Evolutionary conservation across 2,113 vertebrate species (phyloP).

Genomic region (Cervus canadensis): DNA sequence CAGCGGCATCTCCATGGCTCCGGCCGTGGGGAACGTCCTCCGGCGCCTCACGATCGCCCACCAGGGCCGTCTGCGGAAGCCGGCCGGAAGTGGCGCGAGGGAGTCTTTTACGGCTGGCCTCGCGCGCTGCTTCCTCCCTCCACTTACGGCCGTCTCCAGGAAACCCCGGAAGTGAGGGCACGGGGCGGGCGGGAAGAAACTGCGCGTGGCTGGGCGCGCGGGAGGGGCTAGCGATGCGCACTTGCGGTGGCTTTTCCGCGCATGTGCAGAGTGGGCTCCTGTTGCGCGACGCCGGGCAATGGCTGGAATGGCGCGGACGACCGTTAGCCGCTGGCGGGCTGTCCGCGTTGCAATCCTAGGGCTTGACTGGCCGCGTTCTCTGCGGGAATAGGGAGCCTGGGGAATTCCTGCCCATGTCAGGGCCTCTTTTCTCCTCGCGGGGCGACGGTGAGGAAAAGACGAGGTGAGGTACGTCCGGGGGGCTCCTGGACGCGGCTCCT

Average conservation of each 20-base stretch:
- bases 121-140: conserved; percentile 26
- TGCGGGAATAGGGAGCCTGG: not conserved
- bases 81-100: conserved; percentile 67
- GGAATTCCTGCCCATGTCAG: not conserved
- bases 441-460: not conserved
- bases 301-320: accelerated
- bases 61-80: conserved; percentile 61
- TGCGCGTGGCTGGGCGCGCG: accelerated
- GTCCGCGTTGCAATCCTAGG: accelerated
- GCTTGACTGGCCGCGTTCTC: not conserved
- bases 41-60: conserved; percentile 53
- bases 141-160: conserved; percentile 76
- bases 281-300: accelerated
- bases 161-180: conserved; percentile 60
- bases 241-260: not conserved
- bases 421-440: not conserved
- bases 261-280: accelerated
- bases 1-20: conserved; percentile 84
- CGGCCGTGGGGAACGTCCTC: conserved; percentile 60
- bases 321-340: accelerated
- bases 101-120: conserved; percentile 44
- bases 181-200: not conserved
- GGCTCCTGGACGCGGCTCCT: not conserved
- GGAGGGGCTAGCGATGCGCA: not conserved
- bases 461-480: not conserved